A percentile compares a stretch with the other conserved stretches of the same genome.
Evolutionary conservation across 2,113 vertebrate species (phyloP).

Genomic region (Tyto alba): DNA sequence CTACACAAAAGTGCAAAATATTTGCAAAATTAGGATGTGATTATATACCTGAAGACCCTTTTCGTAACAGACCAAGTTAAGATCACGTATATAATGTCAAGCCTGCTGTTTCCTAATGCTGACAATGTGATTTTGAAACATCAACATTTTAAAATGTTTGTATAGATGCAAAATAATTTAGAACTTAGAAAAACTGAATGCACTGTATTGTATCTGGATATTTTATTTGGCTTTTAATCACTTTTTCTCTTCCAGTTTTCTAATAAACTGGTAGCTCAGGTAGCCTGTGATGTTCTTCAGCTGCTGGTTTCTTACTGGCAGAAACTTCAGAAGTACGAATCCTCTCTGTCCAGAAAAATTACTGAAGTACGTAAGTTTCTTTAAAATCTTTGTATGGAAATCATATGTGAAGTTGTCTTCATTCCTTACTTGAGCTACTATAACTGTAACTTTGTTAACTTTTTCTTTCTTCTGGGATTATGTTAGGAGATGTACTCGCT

Average conservation of each 20-base stretch:
- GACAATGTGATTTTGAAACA: not conserved
- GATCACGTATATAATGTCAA: accelerated
- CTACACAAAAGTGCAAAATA: not conserved
- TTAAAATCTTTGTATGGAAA: not conserved
- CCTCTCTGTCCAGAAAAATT: conserved; percentile 87
- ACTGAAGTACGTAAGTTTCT: conserved; percentile 80
- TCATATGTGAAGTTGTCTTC: not conserved
- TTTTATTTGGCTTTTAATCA: not conserved
- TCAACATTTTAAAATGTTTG: accelerated
- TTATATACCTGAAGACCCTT: not conserved
- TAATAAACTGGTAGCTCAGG: conserved; percentile 91
- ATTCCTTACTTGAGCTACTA: not conserved
- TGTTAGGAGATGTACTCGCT: not conserved
- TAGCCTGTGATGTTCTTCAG: conserved; percentile 92
- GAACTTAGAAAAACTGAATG: not conserved
- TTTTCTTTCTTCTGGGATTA: not conserved
- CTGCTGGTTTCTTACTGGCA: conserved; percentile 92
- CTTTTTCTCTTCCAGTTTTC: conserved; percentile 79
- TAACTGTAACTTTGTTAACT: not conserved
- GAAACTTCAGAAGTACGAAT: conserved; percentile 85
- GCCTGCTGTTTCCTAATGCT: not conserved
- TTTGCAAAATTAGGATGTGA: not conserved
- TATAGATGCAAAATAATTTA: not conserved
- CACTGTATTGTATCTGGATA: not conserved
- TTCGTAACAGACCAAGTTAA: not conserved